Base-by-base conservation (phyloP, 2,113 vertebrate species). In the Alaudala cheleensis region DNA sequence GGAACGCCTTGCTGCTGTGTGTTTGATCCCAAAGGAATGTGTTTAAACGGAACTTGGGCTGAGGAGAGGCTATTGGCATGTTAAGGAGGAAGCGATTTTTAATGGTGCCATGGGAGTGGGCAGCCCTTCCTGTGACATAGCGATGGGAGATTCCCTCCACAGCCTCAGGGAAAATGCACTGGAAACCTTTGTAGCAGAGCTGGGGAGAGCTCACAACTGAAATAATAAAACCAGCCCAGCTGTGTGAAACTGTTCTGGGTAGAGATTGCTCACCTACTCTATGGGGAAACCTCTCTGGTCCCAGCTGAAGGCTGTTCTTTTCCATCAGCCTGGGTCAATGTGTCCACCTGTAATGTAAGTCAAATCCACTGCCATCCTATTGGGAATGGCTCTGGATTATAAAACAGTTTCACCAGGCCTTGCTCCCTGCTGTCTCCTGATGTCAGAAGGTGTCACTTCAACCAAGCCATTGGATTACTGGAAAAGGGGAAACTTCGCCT, bases 181-280 rank as follows among this genome's bases (percentile, higher is more conserved):
- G 90, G 64, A 92, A 95, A 88, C 58, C 92, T 90, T 73, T 85
- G 67, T 91, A 93, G 93, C 94, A 90, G 90, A 92, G 94, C 88
- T 94, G 93, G 85, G 85, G 51, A 54, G 42, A 88, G 62, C 90
- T 95, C 60, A 51, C 85, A 62, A 73, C 56, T 71, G 37, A 82
- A 95, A 86, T 50, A 94, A 93, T 94, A 96, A 95, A 95, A 53
- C 28, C 72, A 86, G 64, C 86, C 74, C 71, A 74, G 81, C 72
- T 74, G 71, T 34, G 58, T 83, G 93, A 94, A 89, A 76, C 62
- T 70, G 42, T 64, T 83, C 84, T 86, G 87, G 74, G 56, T 73
- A 62, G 87, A 81, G 56, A 66, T 78, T 2, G 3, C 87, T 94
- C 4, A 1, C 61, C 67, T 78, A 60, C 72, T 86, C 71, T 51